A percentile compares a stretch with the other conserved stretches of the same genome.
Evolutionary conservation across 2,113 vertebrate genomes (phyloP).

Genomic region (Indri indri): DNA sequence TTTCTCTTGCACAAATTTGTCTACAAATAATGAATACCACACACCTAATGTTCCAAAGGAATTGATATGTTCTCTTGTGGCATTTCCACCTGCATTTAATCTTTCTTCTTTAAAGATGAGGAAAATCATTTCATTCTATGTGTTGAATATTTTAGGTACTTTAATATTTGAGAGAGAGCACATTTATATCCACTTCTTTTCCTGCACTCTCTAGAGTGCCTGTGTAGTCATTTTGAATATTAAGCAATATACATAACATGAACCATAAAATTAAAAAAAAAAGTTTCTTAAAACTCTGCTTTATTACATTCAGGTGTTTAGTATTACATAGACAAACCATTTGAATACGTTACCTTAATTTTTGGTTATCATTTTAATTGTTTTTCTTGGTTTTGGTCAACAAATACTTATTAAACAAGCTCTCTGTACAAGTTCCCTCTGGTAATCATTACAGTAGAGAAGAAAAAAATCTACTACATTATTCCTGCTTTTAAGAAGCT

Average conservation of each 20-base stretch:
- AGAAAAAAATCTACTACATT: background rate
- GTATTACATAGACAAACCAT: background rate
- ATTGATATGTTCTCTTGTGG: conserved; percentile 45
- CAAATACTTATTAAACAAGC: background rate
- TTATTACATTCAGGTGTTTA: background rate
- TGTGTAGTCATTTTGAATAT: background rate
- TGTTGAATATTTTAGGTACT: background rate
- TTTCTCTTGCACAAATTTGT: conserved; percentile 67
- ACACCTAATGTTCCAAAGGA: conserved; percentile 52
- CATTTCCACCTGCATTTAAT: conserved; percentile 13
- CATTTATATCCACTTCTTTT: background rate
- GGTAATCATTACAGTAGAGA: background rate
- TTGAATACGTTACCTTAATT: background rate
- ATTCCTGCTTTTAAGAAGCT: conserved; percentile 1
- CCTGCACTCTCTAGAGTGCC: background rate
- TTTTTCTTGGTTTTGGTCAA: background rate
- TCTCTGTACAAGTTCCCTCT: background rate
- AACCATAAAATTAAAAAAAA: background rate
- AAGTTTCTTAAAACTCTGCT: background rate
- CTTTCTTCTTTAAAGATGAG: background rate
- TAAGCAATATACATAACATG: background rate
- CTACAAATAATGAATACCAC: conserved; percentile 69
- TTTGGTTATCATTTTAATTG: background rate
- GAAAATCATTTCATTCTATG: background rate
- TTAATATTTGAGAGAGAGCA: background rate